Base-by-base conservation (phyloP, 2,888 invertebrate genomes). In the Hypena proboscidalis region DNA sequence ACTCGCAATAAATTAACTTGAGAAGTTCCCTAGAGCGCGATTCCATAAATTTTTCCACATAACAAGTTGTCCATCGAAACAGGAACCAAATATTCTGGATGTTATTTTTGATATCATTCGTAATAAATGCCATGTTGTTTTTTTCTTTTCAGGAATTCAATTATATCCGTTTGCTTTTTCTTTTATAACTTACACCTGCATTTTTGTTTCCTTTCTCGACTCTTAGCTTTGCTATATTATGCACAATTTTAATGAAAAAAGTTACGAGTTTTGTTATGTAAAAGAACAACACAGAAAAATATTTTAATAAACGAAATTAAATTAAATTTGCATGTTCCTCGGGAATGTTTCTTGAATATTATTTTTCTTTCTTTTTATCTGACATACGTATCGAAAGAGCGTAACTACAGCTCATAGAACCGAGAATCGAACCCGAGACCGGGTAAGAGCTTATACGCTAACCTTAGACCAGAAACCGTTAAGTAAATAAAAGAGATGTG, bases 41-140 rank as follows among this genome's bases (percentile, higher is more conserved):
- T 32, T 20, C 26, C 32, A 26, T 32, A 17, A 27, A 27, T 33
- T 40, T 40, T 40, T 33, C 14, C 32, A 33, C 27, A 27, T 14
- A 9, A n/a, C 14, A 21, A 5, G 4, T 31, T 19, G 32, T 39
- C 14, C 20, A 20, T 20, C 8, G 26, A 5, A 8, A 27, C 27
- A 22, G 15, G 13, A 21, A 26, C n/a, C n/a, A 21, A 15, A 20
- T 6, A 13, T 8, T n/a, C 9, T 13, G 5, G 17, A 31, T 25
- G 14, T 25, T 25, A 25, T 25, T 31, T 31, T 15, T 9, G 29
- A 21, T 37, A 37, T 15, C n/a, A 7, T 8, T 6, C 30, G 21
- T 27, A 36, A 14, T 8, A 37, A 38, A 23, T 13, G 23, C 11
- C 22, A 38, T 30, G 22, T 30, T 23, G 10, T 8, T 39, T 32